Evolutionary conservation across 2,888 invertebrate genomes (phyloP), one percentile per base, ranked within the genome.

Genomic region (Theretra japonica): DNA sequence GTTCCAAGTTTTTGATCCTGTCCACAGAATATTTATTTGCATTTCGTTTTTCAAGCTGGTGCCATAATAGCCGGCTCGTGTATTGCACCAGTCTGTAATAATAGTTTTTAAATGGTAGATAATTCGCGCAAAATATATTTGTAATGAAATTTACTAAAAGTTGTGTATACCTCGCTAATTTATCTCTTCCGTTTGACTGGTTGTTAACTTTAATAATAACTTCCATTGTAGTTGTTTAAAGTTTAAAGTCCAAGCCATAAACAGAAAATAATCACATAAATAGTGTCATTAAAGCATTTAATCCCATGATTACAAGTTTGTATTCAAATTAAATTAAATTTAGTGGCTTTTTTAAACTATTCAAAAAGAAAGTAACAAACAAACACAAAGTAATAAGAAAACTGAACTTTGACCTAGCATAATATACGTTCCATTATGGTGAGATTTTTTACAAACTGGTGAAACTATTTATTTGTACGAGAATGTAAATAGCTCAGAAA

Each of bases 1-100:
- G 96, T 89, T 98, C 98, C 69, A 98, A 91, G 75, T 96, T 96
- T 91, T 98, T 97, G 53, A 98, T 95, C 81, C 96, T 96, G 79
- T 97, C 96, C 17, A 97, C 95, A 30, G 96, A 95, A 72, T 96
- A 95, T 82, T 96, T 95, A 80, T 96, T 95, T 53, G 95, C 94
- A 77, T 95, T 89, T 72, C 93, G 94, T 81, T 96, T 95, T 86
- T 97, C 95, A 70, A 98, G 87, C 74, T 96, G 96, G 88, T 97
- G 97, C 97, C 98, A 98, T 75, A 97, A 87, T 50, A 97, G 95
- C 75, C 97, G 95, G 84, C 97, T 97, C 28, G 96, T 95, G 91
- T 98, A 98, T 88, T 98, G 98, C 19, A 69, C 21, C 19, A 70
- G 21, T 48, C 70, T 71, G 65, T 33, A 71, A 71, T 7, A 56